A percentile compares a stretch with the other conserved stretches of the same genome.
These are phyloP conservation scores for Leuctra nigra DNA, from an alignment of 2,888 invertebrate genomes.

Conservation along the genomic window DNA sequence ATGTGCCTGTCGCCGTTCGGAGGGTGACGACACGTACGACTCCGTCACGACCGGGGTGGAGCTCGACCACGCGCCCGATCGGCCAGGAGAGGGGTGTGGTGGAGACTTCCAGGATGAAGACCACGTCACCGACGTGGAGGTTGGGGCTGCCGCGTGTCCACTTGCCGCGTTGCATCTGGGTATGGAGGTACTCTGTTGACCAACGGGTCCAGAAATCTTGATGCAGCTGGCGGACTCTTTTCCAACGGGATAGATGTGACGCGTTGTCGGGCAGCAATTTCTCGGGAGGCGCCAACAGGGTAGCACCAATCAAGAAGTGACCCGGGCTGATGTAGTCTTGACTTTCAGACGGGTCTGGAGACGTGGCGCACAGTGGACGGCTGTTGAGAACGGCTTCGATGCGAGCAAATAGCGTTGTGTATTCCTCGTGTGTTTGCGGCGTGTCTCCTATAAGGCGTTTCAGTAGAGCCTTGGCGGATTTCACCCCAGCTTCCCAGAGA, in stretches of 20 bases:
- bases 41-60: too few species aligned
- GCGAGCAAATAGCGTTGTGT: neutral
- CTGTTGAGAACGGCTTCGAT: neutral
- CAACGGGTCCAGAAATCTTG: neutral
- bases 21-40: too few species aligned
- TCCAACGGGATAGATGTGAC: slow-evolving; percentile 31
- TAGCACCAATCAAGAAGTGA: slow-evolving; percentile 35
- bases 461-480: slow-evolving; percentile 1
- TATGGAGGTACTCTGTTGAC: neutral
- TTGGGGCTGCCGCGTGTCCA: slow-evolving; percentile 21
- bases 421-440: neutral
- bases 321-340: slow-evolving; percentile 32
- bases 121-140: neutral
- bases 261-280: too few species aligned
- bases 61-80: too few species aligned
- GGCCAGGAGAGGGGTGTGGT: too few species aligned
- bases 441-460: neutral
- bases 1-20: too few species aligned
- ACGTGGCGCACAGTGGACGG: neutral
- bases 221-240: slow-evolving; percentile 6
- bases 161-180: slow-evolving; percentile 29
- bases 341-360: slow-evolving; percentile 20
- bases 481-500: slow-evolving; percentile 31
- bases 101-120: neutral
- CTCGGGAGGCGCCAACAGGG: slow-evolving; percentile 31